A percentile compares a stretch with the other conserved stretches of the same genome.
phyloP scores from a whole-genome alignment of 1,140 invertebrate genomes.

The Ceratitis capitata region DNA sequence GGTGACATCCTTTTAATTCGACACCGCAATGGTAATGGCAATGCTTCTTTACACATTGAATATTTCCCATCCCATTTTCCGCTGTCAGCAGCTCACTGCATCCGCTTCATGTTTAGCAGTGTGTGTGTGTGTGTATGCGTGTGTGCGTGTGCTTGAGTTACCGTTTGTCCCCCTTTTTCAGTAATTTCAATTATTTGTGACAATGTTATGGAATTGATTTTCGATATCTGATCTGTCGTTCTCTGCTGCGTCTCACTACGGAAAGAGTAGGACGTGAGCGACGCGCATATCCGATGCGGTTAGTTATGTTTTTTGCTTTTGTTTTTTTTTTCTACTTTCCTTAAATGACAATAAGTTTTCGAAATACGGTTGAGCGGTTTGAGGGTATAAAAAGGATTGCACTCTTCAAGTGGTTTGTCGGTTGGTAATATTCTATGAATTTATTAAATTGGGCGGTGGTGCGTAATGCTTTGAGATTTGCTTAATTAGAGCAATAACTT shows the following conservation, averaged over 20 bases:
- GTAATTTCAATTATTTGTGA: conserved; percentile 28
- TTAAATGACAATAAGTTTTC: conserved; percentile 11
- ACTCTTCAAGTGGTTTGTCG: background rate
- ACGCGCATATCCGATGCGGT: conserved; percentile 23
- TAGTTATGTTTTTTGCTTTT: conserved; percentile 25
- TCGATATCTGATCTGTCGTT: conserved; percentile 30
- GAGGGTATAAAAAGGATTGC: background rate
- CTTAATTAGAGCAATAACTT: background rate
- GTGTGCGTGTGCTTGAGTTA: too few species aligned
- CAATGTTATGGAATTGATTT: conserved; percentile 33
- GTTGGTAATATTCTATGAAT: background rate
- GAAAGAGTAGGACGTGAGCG: background rate
- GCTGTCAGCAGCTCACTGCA: background rate
- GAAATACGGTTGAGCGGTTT: background rate
- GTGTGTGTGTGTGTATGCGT: too few species aligned
- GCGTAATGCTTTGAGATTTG: background rate
- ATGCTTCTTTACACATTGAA: too few species aligned
- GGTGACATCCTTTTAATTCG: conserved; percentile 36
- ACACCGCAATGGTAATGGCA: conserved; percentile 34
- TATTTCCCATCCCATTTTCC: background rate
- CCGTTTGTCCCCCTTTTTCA: conserved; percentile 25
- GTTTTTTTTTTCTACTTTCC: too few species aligned
- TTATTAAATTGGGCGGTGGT: background rate
- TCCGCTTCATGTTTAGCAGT: too few species aligned
- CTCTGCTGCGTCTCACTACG: background rate